Evolutionary conservation across 2,797 vertebrate species (phyloP).

Genomic region (Sebastes hubbsi): DNA sequence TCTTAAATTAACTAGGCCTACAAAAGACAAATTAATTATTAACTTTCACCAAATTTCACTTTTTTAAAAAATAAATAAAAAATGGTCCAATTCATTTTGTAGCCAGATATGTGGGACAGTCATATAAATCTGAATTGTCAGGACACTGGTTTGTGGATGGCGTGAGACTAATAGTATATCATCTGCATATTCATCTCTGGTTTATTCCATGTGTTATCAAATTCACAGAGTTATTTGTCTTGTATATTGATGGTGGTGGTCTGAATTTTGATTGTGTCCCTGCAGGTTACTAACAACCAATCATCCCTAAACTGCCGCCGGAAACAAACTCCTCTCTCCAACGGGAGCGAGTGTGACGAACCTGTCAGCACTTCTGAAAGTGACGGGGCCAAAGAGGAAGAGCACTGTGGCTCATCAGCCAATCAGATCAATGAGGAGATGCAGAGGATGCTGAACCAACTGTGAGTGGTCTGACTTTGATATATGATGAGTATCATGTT

Average conservation of each 20-base stretch:
- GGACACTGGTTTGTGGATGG: too few species aligned
- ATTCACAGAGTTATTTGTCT: not conserved
- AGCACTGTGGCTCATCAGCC: conserved; percentile 89
- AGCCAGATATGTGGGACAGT: too few species aligned
- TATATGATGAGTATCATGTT: not conserved
- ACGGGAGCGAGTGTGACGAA: conserved; percentile 90
- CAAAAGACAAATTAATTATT: too few species aligned
- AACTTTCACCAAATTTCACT: too few species aligned
- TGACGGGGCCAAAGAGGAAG: conserved; percentile 87
- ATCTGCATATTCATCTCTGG: not conserved
- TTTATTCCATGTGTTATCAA: not conserved
- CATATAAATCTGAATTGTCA: too few species aligned
- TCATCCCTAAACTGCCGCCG: conserved; percentile 88
- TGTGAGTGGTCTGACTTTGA: conserved; percentile 83
- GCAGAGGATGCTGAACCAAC: conserved; percentile 97
- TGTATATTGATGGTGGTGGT: not conserved
- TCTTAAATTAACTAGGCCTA: too few species aligned
- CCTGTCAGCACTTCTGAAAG: conserved; percentile 90
- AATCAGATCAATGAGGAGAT: conserved; percentile 98
- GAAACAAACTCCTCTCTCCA: conserved; percentile 81
- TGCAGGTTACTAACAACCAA: conserved; percentile 90
- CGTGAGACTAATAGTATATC: too few species aligned
- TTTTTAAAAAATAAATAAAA: too few species aligned
- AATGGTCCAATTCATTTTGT: too few species aligned
- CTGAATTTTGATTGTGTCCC: conserved; percentile 43